Percentiles rank a stretch among this genome's conserved stretches.
Conservation (phyloP, 2,797 vertebrate species). For the Danionella dracula region DNA sequence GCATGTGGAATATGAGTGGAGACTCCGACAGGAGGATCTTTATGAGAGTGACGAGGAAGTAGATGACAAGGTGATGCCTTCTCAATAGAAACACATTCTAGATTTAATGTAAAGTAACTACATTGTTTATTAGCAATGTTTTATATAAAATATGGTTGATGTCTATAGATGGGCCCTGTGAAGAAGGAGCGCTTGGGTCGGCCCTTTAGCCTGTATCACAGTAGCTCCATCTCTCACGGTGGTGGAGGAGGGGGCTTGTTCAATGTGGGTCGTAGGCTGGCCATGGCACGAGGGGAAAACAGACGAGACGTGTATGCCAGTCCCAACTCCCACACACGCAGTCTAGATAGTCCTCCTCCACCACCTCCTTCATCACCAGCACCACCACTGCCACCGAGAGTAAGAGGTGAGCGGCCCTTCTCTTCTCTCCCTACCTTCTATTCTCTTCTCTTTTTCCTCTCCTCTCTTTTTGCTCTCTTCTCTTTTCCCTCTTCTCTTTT, state of each 20-base stretch:
- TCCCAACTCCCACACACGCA: constrained; percentile 34
- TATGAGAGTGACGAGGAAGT: constrained; percentile 81
- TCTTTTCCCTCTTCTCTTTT: neutral
- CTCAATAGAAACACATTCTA: no score
- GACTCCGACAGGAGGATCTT: constrained; percentile 71
- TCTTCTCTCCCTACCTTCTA: neutral
- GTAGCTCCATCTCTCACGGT: constrained; percentile 23
- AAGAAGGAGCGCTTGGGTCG: constrained; percentile 68
- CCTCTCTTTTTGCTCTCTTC: neutral
- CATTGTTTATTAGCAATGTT: no score
- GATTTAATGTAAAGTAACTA: no score
- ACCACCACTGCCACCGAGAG: constrained; percentile 69
- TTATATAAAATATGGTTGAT: neutral
- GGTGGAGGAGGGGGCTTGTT: constrained; percentile 48
- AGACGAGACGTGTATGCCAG: constrained; percentile 34
- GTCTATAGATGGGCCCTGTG: constrained; percentile 57
- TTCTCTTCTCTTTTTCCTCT: neutral
- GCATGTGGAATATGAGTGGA: constrained; percentile 79
- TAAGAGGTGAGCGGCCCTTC: constrained; percentile 51
- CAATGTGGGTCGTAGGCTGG: constrained; percentile 62
- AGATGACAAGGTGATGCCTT: constrained; percentile 70
- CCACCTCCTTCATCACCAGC: constrained; percentile 65
- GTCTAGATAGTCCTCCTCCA: constrained; percentile 53
- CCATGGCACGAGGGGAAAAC: constrained; percentile 61
- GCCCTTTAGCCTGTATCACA: constrained; percentile 65